Base-by-base conservation (phyloP, 2,113 vertebrate genomes). In the Myrmophylax atrothorax region DNA sequence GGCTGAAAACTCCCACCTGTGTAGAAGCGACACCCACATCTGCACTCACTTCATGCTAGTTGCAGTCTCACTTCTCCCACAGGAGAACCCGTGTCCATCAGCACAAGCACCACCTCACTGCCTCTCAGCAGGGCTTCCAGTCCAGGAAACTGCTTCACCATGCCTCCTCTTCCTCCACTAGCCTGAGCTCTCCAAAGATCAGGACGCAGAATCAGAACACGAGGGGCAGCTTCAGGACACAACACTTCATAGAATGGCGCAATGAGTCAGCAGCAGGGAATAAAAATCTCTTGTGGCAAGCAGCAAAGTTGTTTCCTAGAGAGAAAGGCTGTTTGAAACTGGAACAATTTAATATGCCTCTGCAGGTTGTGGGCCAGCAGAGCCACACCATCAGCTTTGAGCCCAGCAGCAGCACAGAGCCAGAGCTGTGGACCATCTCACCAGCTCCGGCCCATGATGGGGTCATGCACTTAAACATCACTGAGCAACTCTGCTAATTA, bases 21-120 rank as follows among this genome's bases (percentile, higher is more conserved):
- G 12, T 1, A 29, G 47, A 17, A 23, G 23, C 52, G n/a, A n/a
- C 22, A 70, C 31, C 47, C 47, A n/a, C 44, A 14, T 8, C 25
- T 13, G 11, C 13, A 3, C 44, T 68, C 67, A 31, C 5, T 6
- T 52, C 6, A 0, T 1, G 9, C 52, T 46, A 11, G 53, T 7
- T 46, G 37, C 46, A 20, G 31, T 6, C 59, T 74, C 0, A 0
- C 14, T 42, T 47, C 28, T 72, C n/a, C 47, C 67, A 13, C 0
- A 0, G 42, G 31, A 88, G 50, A 78, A 9, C 19, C 56, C 2
- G 67, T 3, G 1, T 3, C 2, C 31, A 29, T 3, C 53, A 28
- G 85, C 26, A 50, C 16, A 5, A 53, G 42, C 3, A 2, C 16
- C 38, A 49, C 38, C 31, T 13, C 3, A 0, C 31, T 10, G 56